A percentile compares a stretch with the other conserved stretches of the same genome.
Evolutionary conservation across 2,888 invertebrate genomes (phyloP).

Genomic region (Lagria hirta): DNA sequence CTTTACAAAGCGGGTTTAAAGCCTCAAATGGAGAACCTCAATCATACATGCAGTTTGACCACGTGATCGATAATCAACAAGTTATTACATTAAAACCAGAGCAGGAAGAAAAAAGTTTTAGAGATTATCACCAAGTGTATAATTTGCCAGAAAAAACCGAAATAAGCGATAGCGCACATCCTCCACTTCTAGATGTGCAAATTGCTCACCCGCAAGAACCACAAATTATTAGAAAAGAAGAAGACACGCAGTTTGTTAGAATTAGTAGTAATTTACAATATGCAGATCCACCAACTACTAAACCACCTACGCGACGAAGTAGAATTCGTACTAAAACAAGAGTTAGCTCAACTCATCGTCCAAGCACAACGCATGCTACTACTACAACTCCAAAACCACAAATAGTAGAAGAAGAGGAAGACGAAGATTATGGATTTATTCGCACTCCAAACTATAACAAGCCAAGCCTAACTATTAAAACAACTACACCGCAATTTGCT

Average conservation of each 20-base stretch:
- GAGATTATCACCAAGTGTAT: slow-evolving; percentile 31
- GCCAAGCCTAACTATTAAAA: slow-evolving; percentile 7
- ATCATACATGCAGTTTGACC: slow-evolving; percentile 42
- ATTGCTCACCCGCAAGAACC: slow-evolving; percentile 34
- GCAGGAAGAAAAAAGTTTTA: slow-evolving; percentile 12
- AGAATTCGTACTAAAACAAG: slow-evolving; percentile 38
- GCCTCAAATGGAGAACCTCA: slow-evolving; percentile 32
- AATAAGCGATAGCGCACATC: slow-evolving; percentile 28
- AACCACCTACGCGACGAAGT: slow-evolving; percentile 32
- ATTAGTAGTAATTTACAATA: slow-evolving; percentile 34
- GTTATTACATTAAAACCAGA: slow-evolving; percentile 28
- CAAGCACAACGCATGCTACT: slow-evolving; percentile 27
- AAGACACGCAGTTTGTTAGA: slow-evolving; percentile 27
- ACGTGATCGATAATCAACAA: slow-evolving; percentile 31
- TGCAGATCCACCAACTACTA: slow-evolving; percentile 32
- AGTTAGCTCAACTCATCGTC: slow-evolving; percentile 28
- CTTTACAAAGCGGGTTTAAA: slow-evolving; percentile 30
- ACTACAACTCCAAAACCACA: slow-evolving; percentile 27
- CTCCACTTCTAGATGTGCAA: slow-evolving; percentile 37
- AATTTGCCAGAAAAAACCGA: slow-evolving; percentile 25
- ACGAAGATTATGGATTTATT: slow-evolving; percentile 57
- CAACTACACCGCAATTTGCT: slow-evolving; percentile 26
- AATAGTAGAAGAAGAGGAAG: slow-evolving; percentile 40
- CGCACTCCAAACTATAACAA: slow-evolving; percentile 53
- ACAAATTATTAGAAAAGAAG: slow-evolving; percentile 25